Percentiles rank a stretch among this genome's conserved stretches.
Evolutionary conservation across 2,888 invertebrate genomes (phyloP).

Genomic region (Limnephilus marmoratus): DNA sequence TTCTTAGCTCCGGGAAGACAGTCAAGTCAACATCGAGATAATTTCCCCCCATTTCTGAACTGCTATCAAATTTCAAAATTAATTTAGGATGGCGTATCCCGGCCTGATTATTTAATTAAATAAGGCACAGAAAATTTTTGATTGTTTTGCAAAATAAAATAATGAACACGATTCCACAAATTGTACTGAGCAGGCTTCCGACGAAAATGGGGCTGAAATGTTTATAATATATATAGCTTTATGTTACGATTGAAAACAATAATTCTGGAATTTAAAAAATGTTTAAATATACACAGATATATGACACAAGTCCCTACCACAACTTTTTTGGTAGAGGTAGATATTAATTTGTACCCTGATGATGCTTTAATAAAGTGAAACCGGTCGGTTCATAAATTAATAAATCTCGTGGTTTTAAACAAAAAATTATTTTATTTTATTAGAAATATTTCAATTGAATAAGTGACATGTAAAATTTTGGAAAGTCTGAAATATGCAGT

Average conservation of each 20-base stretch:
- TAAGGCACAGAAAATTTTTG: conserved; percentile 14
- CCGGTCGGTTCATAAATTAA: no score
- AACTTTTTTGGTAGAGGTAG: no score
- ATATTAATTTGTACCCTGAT: no score
- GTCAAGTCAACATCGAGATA: conserved; percentile 57
- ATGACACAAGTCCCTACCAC: no score
- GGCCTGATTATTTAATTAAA: conserved; percentile 31
- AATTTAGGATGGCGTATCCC: conserved; percentile 55
- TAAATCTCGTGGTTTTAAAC: no score
- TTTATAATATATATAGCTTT: background rate
- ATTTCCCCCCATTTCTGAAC: conserved; percentile 49
- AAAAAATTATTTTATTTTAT: no score
- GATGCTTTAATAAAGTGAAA: no score
- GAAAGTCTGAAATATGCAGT: background rate
- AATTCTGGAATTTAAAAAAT: background rate
- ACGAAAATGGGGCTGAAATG: background rate
- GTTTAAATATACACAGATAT: no score
- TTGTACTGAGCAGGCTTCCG: background rate
- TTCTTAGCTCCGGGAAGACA: conserved; percentile 55
- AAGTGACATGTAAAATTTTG: background rate
- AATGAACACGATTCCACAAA: conserved; percentile 15
- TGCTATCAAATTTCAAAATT: conserved; percentile 62
- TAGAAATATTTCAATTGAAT: background rate
- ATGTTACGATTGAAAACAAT: background rate
- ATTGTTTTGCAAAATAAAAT: conserved; percentile 36